Evolutionary conservation across 2,113 vertebrate genomes (phyloP).

Genomic region (Bos taurus): DNA sequence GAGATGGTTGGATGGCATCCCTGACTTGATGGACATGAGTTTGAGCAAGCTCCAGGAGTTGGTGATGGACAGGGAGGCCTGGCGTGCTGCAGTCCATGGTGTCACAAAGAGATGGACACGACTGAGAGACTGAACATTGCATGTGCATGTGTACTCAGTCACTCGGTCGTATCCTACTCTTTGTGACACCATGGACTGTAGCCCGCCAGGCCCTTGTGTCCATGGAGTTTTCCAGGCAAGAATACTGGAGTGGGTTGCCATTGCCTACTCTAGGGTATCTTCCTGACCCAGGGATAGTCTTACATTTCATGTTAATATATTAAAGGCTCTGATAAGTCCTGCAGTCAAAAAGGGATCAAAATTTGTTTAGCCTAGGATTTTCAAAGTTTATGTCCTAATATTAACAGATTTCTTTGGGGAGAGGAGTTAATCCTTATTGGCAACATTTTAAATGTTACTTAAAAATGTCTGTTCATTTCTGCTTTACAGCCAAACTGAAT

Average conservation of each 20-base stretch:
- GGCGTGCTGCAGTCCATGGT: fast-evolving
- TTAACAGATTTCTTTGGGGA: not conserved
- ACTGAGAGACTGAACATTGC: not conserved
- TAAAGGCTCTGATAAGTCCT: not conserved
- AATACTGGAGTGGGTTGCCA: not conserved
- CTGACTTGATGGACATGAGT: not conserved
- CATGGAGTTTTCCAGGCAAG: not conserved
- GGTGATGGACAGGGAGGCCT: not conserved
- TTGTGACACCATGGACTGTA: not conserved
- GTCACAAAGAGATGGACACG: not conserved
- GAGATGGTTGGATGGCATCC: not conserved
- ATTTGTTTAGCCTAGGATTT: conserved; percentile 5
- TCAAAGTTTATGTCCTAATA: not conserved
- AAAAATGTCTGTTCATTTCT: not conserved
- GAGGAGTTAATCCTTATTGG: not conserved
- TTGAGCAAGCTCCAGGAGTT: not conserved
- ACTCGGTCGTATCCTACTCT: not conserved
- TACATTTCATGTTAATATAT: not conserved
- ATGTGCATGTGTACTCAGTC: not conserved
- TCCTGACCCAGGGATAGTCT: not conserved
- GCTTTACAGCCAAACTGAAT: conserved; percentile 3
- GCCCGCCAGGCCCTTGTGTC: not conserved
- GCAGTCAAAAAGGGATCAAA: not conserved
- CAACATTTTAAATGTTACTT: not conserved
- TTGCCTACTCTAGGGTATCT: not conserved